These are phyloP conservation scores for Lota lota DNA, from an alignment of 2,113 vertebrate genomes.

Conservation along the genomic window DNA sequence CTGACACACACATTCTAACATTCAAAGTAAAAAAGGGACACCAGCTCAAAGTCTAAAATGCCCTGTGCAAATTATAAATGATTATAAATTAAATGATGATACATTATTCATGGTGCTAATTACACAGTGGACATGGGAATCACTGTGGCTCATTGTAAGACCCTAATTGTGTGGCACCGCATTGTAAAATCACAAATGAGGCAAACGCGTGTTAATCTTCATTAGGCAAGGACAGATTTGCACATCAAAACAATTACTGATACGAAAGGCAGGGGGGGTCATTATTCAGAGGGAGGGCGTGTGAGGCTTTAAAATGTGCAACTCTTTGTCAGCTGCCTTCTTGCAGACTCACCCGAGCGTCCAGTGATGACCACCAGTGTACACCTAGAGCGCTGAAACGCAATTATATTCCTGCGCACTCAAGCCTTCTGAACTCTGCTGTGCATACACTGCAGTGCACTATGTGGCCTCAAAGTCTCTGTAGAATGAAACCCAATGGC, in stretches of 20 bases:
- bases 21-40: no score
- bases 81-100: no score
- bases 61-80: no score
- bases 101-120: neutral
- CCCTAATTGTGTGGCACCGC: neutral
- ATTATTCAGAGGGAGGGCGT: conserved; percentile 1
- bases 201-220: neutral
- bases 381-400: no score
- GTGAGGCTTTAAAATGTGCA: neutral
- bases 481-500: no score
- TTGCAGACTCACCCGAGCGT: conserved; percentile 2
- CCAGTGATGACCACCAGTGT: conserved; percentile 37
- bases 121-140: neutral
- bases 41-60: no score
- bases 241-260: conserved; percentile 1
- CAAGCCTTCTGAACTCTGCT: no score
- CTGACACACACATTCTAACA: no score
- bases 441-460: no score
- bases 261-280: neutral
- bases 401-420: no score
- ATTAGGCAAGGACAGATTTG: neutral
- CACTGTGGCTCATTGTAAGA: neutral
- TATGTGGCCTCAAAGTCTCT: no score
- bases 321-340: conserved; percentile 3
- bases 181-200: neutral